Evolutionary conservation across 2,888 invertebrate species (phyloP).

Genomic region (Mimumesa dahlbomi): DNA sequence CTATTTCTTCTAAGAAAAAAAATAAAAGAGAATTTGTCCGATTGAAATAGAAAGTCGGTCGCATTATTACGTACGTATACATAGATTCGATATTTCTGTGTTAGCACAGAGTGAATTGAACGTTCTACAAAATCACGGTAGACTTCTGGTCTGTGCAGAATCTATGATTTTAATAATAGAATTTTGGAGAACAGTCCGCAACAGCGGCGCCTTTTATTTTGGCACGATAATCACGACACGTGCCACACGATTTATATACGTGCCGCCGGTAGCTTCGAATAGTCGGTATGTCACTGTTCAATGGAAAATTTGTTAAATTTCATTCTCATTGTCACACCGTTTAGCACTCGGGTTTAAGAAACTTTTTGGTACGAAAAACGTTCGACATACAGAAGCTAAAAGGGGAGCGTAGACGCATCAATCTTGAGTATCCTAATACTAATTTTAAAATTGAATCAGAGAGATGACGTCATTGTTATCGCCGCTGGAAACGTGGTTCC

Average conservation of each 20-base stretch:
- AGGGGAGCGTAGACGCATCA: background rate
- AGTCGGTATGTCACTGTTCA: background rate
- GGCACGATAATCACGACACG: slow-evolving; percentile 55
- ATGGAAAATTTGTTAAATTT: slow-evolving; percentile 27
- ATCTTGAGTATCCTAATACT: slow-evolving; percentile 18
- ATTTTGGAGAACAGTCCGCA: slow-evolving; percentile 55
- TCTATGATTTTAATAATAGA: slow-evolving; percentile 60
- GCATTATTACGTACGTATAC: background rate
- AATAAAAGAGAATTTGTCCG: slow-evolving; percentile 1
- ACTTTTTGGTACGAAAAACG: too few species aligned
- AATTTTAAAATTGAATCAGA: slow-evolving; percentile 51
- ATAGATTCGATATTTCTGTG: background rate
- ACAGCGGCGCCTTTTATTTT: slow-evolving; percentile 60
- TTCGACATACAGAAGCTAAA: too few species aligned
- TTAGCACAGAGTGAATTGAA: background rate
- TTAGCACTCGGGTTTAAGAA: background rate
- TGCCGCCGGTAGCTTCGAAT: background rate
- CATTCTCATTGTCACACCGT: background rate
- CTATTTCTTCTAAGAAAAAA: background rate
- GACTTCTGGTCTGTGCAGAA: slow-evolving; percentile 7
- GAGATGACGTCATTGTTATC: slow-evolving; percentile 47
- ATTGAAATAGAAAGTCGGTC: background rate
- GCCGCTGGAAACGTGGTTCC: slow-evolving; percentile 3
- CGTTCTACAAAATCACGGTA: background rate
- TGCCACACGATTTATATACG: slow-evolving; percentile 47